Conservation (phyloP, 2,888 invertebrate species). For the Trichogramma evanescens region DNA sequence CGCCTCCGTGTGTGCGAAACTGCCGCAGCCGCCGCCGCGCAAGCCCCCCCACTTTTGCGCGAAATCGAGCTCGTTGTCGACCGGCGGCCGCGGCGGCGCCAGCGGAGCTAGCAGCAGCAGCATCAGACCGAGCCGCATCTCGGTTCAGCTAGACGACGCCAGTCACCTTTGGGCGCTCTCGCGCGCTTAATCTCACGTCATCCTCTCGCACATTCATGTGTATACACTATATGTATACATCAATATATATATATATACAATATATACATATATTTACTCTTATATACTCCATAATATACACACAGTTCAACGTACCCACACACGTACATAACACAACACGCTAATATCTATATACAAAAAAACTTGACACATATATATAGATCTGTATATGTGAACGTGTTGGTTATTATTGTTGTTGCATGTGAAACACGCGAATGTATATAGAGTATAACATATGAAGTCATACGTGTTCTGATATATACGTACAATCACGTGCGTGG, state of each 20-base stretch:
- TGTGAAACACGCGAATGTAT: too few relatives aligned
- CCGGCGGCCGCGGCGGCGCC: conserved; percentile 32
- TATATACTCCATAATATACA: not conserved
- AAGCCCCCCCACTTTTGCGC: not conserved
- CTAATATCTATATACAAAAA: too few relatives aligned
- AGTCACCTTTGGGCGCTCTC: conserved; percentile 47
- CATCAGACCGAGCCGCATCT: conserved; percentile 6
- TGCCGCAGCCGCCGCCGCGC: not conserved
- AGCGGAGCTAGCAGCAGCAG: conserved; percentile 31
- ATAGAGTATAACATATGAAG: too few relatives aligned
- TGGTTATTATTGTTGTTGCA: too few relatives aligned
- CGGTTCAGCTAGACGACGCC: conserved; percentile 30
- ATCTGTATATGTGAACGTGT: too few relatives aligned
- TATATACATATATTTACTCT: not conserved
- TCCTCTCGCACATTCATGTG: not conserved
- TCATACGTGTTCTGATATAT: too few relatives aligned
- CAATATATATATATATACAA: not conserved
- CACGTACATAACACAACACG: too few relatives aligned
- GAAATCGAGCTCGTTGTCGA: conserved; percentile 25
- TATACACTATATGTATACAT: not conserved
- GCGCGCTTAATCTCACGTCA: conserved; percentile 37
- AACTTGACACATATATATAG: too few relatives aligned
- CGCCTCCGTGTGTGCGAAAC: too few relatives aligned
- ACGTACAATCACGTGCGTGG: too few relatives aligned
- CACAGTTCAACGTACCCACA: too few relatives aligned